Evolutionary conservation across 1,140 invertebrate species (phyloP).

Genomic region (Batillaria attramentaria): DNA sequence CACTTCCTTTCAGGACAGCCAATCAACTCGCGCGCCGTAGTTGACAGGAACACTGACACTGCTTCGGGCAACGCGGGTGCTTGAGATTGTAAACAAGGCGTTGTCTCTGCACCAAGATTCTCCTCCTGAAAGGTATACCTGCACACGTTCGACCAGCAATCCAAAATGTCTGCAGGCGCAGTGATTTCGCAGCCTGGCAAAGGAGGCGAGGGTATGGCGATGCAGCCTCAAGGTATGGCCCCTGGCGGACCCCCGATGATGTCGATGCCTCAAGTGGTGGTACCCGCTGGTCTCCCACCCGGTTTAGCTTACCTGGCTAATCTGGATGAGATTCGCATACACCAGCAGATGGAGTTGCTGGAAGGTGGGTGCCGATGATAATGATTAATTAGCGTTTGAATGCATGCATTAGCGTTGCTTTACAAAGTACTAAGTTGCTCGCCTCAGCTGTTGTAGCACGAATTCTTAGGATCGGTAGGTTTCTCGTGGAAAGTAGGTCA

Average conservation of each 20-base stretch:
- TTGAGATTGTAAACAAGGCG: too few species aligned
- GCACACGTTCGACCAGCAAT: neutral
- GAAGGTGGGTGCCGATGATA: slow-evolving; percentile 45
- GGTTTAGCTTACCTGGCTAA: slow-evolving; percentile 50
- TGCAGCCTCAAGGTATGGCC: neutral
- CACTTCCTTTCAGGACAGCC: neutral
- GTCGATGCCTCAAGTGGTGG: slow-evolving; percentile 21
- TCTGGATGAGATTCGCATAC: slow-evolving; percentile 52
- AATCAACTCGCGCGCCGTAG: slow-evolving; percentile 4
- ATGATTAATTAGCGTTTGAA: too few species aligned
- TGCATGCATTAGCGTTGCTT: too few species aligned
- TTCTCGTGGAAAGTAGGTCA: too few species aligned
- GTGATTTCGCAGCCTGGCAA: slow-evolving; percentile 34
- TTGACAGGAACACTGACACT: too few species aligned
- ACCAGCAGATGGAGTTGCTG: slow-evolving; percentile 54
- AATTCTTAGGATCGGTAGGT: too few species aligned
- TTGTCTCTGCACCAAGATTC: neutral
- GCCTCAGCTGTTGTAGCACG: too few species aligned
- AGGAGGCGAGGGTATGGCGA: neutral
- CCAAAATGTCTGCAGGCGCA: slow-evolving; percentile 31
- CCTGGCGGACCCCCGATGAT: neutral
- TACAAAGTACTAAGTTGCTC: too few species aligned
- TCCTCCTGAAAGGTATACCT: neutral
- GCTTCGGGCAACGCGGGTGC: too few species aligned
- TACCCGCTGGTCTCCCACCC: slow-evolving; percentile 52